Evolutionary conservation across 2,113 vertebrate species (phyloP).

Genomic region (Rhineura floridana): DNA sequence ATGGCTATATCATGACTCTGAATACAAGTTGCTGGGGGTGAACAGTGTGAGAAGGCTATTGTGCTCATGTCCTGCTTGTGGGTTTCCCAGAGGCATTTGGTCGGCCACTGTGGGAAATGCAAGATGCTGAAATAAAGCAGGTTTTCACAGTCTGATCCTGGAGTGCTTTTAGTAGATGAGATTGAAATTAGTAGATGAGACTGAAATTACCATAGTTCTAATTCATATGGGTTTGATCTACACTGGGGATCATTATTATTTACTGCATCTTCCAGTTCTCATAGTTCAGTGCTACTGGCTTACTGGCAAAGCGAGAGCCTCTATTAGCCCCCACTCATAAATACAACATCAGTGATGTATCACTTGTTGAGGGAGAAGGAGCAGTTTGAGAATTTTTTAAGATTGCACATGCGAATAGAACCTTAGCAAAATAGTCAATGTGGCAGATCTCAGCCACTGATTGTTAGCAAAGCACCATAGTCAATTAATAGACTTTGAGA

Average conservation of each 20-base stretch:
- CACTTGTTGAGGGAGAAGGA: too few relatives aligned
- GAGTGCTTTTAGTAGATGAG: neutral
- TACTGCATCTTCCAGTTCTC: too few relatives aligned
- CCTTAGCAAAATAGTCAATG: neutral
- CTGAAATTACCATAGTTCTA: neutral
- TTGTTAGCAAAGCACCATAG: conserved; percentile 23
- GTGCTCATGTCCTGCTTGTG: neutral
- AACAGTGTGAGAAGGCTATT: neutral
- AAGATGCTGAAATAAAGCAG: neutral
- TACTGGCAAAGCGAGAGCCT: too few relatives aligned
- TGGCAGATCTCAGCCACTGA: neutral
- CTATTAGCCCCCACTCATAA: too few relatives aligned
- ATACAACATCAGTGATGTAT: neutral
- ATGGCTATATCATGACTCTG: neutral
- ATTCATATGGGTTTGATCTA: neutral
- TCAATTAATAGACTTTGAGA: conserved; percentile 40
- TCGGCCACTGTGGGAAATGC: neutral
- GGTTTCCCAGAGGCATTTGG: neutral
- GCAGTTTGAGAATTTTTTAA: neutral
- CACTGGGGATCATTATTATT: too few relatives aligned
- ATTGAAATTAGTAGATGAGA: neutral
- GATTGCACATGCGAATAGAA: neutral
- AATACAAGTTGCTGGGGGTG: neutral
- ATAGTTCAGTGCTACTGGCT: too few relatives aligned
- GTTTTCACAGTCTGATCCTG: neutral